Evolutionary conservation across 2,888 invertebrate genomes (phyloP), one percentile per base, ranked within the genome.

Genomic region (Chymomyza fuscimana): DNA sequence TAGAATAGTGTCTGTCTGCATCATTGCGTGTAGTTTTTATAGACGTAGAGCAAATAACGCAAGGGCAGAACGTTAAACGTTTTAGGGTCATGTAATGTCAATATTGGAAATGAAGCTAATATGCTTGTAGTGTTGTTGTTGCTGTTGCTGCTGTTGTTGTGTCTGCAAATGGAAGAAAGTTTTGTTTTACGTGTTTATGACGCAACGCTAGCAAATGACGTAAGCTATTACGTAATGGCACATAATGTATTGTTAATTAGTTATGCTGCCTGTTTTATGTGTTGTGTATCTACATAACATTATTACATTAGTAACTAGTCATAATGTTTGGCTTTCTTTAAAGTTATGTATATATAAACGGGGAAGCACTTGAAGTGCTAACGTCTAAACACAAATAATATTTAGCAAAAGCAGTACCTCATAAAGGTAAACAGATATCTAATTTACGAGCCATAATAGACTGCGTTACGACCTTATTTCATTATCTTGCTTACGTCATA

Each of bases 171-270:
- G 40, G 9, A 40, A 10, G 40, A 9, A 46, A 46, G 12, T 46
- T 10, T 46, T 46, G 40, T 46, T 10, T 10, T 46, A 46, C 12
- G 40, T 46, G 40, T 46, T 46, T 46, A 46, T 46, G 40, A 46
- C 40, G 40, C 12, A 46, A 46, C 40, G 40, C 12, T 12, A 46
- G 40, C 40, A 46, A 46, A 46, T 78, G 76, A 82, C 83, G 83
- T 81, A 82, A 82, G 72, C 73, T 73, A 74, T 84, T 84, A 78
- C 81, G 84, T 84, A 85, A 82, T 67, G 68, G 65, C 68, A 46
- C 12, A 46, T 46, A 46, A 46, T 46, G 12, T 12, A 46, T 46
- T 10, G 40, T 46, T 46, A 46, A 46, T 46, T 46, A 46, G 40
- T 46, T 46, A 12, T 46, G 40, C 6, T 46, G 40, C 7, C 32